These are phyloP conservation scores for Hedychridium roseum DNA, from an alignment of 2,888 invertebrate species.

Conservation along the genomic window DNA sequence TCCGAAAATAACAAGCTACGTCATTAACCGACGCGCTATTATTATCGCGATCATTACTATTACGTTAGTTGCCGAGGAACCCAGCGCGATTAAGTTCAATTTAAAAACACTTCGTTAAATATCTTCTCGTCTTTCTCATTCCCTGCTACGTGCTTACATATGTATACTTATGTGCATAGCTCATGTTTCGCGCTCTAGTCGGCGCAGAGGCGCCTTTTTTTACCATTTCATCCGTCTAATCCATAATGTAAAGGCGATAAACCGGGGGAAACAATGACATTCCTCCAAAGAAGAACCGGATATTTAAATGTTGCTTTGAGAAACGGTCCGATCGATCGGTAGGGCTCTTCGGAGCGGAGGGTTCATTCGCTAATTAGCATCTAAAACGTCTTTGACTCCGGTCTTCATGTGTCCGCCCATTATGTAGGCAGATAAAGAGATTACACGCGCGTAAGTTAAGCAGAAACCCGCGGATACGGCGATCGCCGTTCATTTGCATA, in stretches of 20 bases:
- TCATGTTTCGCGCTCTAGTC: too few relatives aligned
- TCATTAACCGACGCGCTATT: too few relatives aligned
- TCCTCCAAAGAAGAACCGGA: too few relatives aligned
- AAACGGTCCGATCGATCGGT: too few relatives aligned
- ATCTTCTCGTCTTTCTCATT: conserved; percentile 40
- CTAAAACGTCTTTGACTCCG: conserved; percentile 3
- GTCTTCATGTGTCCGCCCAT: background rate
- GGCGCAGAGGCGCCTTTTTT: too few relatives aligned
- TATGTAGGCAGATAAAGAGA: conserved; percentile 36
- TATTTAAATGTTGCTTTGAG: too few relatives aligned
- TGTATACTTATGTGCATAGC: conserved; percentile 7
- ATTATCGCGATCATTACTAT: too few relatives aligned
- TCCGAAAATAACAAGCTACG: too few relatives aligned
- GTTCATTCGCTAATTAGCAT: conserved; percentile 38
- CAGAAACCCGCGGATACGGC: conserved; percentile 43
- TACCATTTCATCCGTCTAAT: too few relatives aligned
- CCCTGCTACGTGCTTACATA: conserved; percentile 14
- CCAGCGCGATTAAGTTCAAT: conserved; percentile 32
- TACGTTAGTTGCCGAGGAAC: too few relatives aligned
- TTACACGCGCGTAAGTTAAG: conserved; percentile 43
- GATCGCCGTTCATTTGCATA: conserved; percentile 53
- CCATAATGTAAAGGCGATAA: too few relatives aligned
- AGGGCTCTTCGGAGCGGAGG: conserved; percentile 28
- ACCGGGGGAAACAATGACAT: too few relatives aligned
- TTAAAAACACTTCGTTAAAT: conserved; percentile 42